Base-by-base conservation (phyloP, 53 echinoderm and acorn worm genomes). In the Arbacia lixula region DNA sequence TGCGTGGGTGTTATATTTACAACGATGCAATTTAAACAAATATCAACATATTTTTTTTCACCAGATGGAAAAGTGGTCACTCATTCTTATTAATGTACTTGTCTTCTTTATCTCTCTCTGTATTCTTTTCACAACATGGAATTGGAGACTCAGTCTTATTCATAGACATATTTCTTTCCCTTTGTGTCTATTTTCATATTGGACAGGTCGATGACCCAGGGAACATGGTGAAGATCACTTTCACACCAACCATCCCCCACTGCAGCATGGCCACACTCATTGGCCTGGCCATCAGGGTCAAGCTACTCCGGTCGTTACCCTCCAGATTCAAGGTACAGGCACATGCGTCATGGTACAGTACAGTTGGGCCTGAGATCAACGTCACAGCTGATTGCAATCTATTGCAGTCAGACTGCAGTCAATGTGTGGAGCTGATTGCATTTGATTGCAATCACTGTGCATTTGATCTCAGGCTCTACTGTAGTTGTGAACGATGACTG, bases 251-350 rank as follows among this genome's bases (percentile, higher is more conserved):
- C 26, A 99, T 99, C 9, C 99, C 99, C 20, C 99, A 99, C 68
- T 99, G 99, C 85, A 99, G 99, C 75, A 99, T 99, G 99, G 99
- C 99, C 21, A 99, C 99, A 0, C 88, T 99, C 21, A 99, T 99
- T 38, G 99, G 99, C 21, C 85, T 99, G 16, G 95, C 99, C 14
- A 95, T 99, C 46, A 88, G 94, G 19, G 99, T 99, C 10, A 99
- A 95, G 66, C 88, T 99, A n/a, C 63, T 95, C 17, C 81, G 99
- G 68, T 84, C 99, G 6, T 63, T 99, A 43, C 99, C 99, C 2
- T 88, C 94, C 54, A 92, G 99, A 78, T 99, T 99, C 36, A 99
- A 99, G 92, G 99, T 99, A 46, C 42, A 36, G 2, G 56, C 21
- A 55, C 25, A 55, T 26, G 10, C 19, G 50, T 12, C 12, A 12